Evolutionary conservation across 2,888 invertebrate species (phyloP).

Genomic region (Lasioglossum villosulum): DNA sequence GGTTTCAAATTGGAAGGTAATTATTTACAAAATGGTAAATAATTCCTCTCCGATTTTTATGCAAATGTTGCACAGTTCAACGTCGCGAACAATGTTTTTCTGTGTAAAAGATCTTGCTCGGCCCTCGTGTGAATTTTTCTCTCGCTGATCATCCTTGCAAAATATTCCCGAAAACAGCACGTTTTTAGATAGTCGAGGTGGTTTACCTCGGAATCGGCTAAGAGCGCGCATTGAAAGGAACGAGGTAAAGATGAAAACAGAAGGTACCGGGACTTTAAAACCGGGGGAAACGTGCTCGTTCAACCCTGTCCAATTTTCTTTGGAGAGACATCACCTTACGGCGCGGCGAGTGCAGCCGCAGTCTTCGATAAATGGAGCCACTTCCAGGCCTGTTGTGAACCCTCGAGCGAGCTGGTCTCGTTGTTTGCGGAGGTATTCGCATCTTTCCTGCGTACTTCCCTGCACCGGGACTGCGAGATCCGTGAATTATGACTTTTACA

Average conservation of each 20-base stretch:
- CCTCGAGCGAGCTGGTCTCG: neutral
- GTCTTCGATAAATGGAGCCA: slow-evolving; percentile 29
- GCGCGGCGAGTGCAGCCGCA: neutral
- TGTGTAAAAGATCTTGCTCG: too few species aligned
- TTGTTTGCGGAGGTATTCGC: slow-evolving; percentile 16
- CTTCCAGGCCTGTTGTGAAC: slow-evolving; percentile 14
- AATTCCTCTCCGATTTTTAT: too few species aligned
- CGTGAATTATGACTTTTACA: slow-evolving; percentile 62
- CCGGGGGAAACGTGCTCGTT: slow-evolving; percentile 31
- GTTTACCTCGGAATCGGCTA: neutral
- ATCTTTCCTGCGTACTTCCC: neutral
- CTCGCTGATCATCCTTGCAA: neutral
- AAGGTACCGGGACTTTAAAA: slow-evolving; percentile 1
- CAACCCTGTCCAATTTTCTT: slow-evolving; percentile 48
- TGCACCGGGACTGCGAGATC: slow-evolving; percentile 21
- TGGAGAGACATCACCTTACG: slow-evolving; percentile 8
- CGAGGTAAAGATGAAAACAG: neutral
- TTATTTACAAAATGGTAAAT: neutral
- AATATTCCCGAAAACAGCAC: neutral
- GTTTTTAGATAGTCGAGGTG: neutral
- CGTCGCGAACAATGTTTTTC: too few species aligned
- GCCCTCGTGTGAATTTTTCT: neutral
- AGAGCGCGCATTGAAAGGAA: slow-evolving; percentile 3
- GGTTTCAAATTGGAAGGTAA: neutral
- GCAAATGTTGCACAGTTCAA: too few species aligned